Evolutionary conservation across 1,140 invertebrate genomes (phyloP), one percentile per base, ranked within the genome.

Genomic region (Atta texana): DNA sequence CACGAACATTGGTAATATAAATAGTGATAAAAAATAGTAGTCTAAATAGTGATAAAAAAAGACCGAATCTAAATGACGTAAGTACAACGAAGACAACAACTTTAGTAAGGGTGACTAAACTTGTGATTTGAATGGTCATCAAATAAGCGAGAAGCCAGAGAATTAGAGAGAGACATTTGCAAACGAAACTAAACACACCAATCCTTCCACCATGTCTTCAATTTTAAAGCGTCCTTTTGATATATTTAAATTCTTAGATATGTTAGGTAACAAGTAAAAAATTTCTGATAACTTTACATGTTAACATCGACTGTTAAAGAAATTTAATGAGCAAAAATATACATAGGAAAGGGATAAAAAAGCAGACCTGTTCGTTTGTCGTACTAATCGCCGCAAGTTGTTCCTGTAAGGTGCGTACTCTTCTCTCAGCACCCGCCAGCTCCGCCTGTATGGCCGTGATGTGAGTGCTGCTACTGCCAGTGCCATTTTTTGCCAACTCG

Each of bases 371-470:
- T 81, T 94, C 93, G 28, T 90, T 93, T 49, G 93, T 92, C 4
- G 94, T 95, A 34, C 76, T 78, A 76, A 95, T 94, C 21, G 93
- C 91, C 57, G 93, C 92, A 21, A 97, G 93, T 87, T 97, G 96
- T 55, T 96, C 96, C 91, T 97, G 96, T 59, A 97, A 91, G 44
- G 95, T 96, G 78, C 96, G 95, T 14, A 97, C 96, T 88, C 96
- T 95, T 87, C 96, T 95, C 92, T 97, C 96, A 3, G 96, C 96
- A 59, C 96, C 96, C 3, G 94, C 93, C 68, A 97, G 91, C 91
- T 97, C 96, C 10, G 93, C 85, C 85, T 95, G 94, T 21, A 95
- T 78, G 44, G 93, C 93, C 74, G 93, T 91, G 87, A 94, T 93
- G 86, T 92, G 95, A 91, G 93, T 95, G 75, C 82, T 78, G 7